Evolutionary conservation across 2,113 vertebrate genomes (phyloP).

Genomic region (Dendropsophus ebraccatus): DNA sequence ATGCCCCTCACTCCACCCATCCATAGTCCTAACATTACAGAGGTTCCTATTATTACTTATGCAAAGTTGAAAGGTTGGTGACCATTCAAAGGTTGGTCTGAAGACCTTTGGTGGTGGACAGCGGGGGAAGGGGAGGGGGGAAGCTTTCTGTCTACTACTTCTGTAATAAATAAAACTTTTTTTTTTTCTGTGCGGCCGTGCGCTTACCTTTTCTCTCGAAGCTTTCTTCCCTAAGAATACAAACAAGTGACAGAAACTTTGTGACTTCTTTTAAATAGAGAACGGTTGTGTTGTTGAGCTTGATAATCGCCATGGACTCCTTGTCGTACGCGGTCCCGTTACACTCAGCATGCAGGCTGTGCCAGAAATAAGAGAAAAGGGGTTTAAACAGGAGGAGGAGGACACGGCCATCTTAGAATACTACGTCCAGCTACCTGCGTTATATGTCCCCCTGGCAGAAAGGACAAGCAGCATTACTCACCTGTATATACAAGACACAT

Average conservation of each 20-base stretch:
- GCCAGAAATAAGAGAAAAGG: conserved; percentile 41
- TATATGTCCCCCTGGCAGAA: background rate
- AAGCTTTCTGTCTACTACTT: too few species aligned
- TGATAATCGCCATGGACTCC: conserved; percentile 99
- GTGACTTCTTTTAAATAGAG: conserved; percentile 99
- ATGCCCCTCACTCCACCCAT: too few species aligned
- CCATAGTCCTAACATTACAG: too few species aligned
- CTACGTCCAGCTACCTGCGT: background rate
- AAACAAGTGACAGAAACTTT: conserved; percentile 97
- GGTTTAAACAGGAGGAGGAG: background rate
- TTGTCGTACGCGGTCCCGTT: conserved; percentile 98
- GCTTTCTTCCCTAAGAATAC: conserved; percentile 98
- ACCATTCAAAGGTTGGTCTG: too few species aligned
- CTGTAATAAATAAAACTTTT: too few species aligned
- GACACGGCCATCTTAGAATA: background rate
- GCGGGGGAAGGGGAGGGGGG: too few species aligned
- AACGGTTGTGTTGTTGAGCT: conserved; percentile 99
- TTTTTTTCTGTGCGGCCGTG: too few species aligned
- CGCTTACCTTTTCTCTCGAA: conserved; percentile 97
- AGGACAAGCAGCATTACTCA: conserved; percentile 69
- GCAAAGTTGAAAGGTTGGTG: too few species aligned
- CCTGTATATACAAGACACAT: conserved; percentile 99
- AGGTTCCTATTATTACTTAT: too few species aligned
- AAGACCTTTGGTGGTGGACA: too few species aligned
- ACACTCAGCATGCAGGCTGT: conserved; percentile 94